These are phyloP conservation scores for Dendrocincla fuliginosa DNA, from an alignment of 2,797 vertebrate species.

Conservation along the genomic window DNA sequence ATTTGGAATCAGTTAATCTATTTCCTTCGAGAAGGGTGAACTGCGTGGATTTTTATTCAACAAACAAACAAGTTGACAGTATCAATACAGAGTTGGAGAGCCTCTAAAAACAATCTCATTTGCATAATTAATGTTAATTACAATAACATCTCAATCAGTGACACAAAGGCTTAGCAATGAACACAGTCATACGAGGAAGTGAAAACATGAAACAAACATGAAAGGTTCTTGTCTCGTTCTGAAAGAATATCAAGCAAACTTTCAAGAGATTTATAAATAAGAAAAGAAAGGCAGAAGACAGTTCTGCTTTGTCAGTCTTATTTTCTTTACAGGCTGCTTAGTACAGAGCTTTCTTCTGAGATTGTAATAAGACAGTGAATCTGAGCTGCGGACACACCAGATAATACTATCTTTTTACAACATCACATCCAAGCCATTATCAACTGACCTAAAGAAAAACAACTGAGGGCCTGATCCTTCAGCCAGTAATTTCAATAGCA, in stretches of 20 bases:
- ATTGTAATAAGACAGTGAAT: not conserved
- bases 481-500: not conserved
- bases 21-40: not conserved
- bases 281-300: not conserved
- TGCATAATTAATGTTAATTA: constrained; percentile 71
- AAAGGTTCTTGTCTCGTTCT: constrained; percentile 4
- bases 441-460: constrained; percentile 24
- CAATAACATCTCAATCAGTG: constrained; percentile 63
- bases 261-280: constrained; percentile 30
- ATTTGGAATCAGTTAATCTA: not conserved
- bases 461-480: not conserved
- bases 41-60: constrained; percentile 36
- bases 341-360: not conserved
- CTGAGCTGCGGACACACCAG: constrained; percentile 16
- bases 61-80: constrained; percentile 59
- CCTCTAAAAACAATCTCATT: constrained; percentile 64
- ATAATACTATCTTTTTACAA: constrained; percentile 46
- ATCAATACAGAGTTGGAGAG: constrained; percentile 39
- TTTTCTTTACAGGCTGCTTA: constrained; percentile 16
- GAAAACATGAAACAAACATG: constrained; percentile 63
- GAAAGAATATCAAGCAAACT: constrained; percentile 48
- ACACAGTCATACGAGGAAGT: constrained; percentile 50
- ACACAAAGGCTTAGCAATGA: constrained; percentile 65
- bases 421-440: constrained; percentile 37
- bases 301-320: not conserved